A percentile compares a stretch with the other conserved stretches of the same genome.
phyloP scores from a whole-genome alignment of 1,140 invertebrate species.

The Papilio aristodemus region DNA sequence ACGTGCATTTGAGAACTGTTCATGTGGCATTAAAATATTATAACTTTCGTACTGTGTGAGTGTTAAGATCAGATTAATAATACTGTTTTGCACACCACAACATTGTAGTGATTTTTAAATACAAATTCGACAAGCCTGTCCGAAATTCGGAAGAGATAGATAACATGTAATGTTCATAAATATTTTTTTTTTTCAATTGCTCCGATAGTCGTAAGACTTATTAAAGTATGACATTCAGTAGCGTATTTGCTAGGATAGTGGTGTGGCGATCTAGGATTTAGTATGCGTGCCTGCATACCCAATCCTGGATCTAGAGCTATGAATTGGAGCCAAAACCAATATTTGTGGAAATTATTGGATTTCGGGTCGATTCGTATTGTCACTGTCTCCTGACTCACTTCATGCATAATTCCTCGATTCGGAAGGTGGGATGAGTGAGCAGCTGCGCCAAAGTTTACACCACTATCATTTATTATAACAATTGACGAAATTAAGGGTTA shows the following conservation, averaged over 20 bases:
- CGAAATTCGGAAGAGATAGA: too few species aligned
- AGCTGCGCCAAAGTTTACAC: constrained; percentile 6
- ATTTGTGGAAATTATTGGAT: constrained; percentile 24
- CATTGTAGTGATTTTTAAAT: too few species aligned
- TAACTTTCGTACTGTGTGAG: neutral
- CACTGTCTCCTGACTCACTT: constrained; percentile 17
- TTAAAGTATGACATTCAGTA: neutral
- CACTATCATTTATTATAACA: neutral
- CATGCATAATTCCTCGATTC: constrained; percentile 22
- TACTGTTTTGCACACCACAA: too few species aligned
- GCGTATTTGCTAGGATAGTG: neutral
- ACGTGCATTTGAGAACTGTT: constrained; percentile 32
- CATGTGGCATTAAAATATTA: neutral
- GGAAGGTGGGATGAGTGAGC: constrained; percentile 1
- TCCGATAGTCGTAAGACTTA: neutral
- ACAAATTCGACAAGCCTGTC: too few species aligned
- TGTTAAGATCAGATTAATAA: too few species aligned
- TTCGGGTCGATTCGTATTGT: constrained; percentile 23
- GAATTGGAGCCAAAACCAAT: constrained; percentile 21
- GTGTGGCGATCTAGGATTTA: neutral
- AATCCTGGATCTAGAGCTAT: constrained; percentile 18
- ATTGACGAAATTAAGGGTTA: neutral
- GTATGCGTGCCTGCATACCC: constrained; percentile 19
- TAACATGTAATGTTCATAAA: too few species aligned
- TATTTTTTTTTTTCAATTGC: too few species aligned